phyloP scores from a whole-genome alignment of 2,797 vertebrate genomes.

The Holocentrus rufus region DNA sequence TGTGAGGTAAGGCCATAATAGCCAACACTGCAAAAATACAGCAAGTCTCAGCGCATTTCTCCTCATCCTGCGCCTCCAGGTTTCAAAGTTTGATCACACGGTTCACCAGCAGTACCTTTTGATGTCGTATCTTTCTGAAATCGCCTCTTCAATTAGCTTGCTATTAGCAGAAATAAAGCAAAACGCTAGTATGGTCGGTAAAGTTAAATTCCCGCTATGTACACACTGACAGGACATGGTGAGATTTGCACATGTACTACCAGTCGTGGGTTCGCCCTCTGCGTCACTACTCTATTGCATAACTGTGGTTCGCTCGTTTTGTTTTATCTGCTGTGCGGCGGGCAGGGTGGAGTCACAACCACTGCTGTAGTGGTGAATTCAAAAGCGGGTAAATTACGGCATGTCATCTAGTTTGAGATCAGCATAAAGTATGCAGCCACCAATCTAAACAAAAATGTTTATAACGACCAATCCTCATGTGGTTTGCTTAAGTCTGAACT shows the following conservation, averaged over 20 bases:
- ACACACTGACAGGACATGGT: not conserved
- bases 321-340: slow-evolving; percentile 8
- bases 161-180: too few species aligned
- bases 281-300: slow-evolving; percentile 59
- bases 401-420: slow-evolving; percentile 57
- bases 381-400: slow-evolving; percentile 43
- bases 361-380: slow-evolving; percentile 32
- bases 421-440: not conserved
- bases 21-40: too few species aligned
- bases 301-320: slow-evolving; percentile 52
- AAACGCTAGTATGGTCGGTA: too few species aligned
- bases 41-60: too few species aligned
- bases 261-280: slow-evolving; percentile 11
- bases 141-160: too few species aligned
- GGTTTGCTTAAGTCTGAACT: too few species aligned
- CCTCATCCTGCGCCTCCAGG: too few species aligned
- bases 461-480: not conserved
- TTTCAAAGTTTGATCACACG: too few species aligned
- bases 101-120: too few species aligned
- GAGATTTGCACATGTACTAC: not conserved
- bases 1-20: too few species aligned
- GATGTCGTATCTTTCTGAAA: too few species aligned
- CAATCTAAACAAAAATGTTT: slow-evolving; percentile 14
- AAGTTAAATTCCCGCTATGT: not conserved
- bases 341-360: slow-evolving; percentile 7